Conservation (phyloP, 1,140 invertebrate genomes). For the Diorhabda carinulata region DNA sequence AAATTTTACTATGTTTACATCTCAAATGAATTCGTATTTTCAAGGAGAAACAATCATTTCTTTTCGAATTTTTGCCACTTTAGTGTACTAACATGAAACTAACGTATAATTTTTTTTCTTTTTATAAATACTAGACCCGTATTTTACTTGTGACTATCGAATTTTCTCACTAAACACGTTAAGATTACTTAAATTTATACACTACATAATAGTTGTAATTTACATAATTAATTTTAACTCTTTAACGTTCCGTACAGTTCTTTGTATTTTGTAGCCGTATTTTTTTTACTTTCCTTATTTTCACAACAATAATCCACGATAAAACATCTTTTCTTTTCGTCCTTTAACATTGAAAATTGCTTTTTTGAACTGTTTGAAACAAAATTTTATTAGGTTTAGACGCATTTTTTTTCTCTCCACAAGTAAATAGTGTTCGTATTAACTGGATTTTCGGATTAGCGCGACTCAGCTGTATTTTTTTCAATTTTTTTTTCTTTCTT, state of each 20-base stretch:
- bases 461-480: neutral
- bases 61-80: slow-evolving; percentile 5
- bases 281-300: slow-evolving; percentile 6
- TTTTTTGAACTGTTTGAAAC: slow-evolving; percentile 7
- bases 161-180: slow-evolving; percentile 7
- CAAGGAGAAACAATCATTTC: slow-evolving; percentile 1
- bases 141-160: slow-evolving; percentile 4
- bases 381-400: slow-evolving; percentile 6
- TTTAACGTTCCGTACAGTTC: slow-evolving; percentile 5
- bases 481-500: neutral
- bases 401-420: slow-evolving; percentile 5
- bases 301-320: slow-evolving; percentile 7
- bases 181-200: slow-evolving; percentile 7
- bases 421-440: slow-evolving; percentile 7
- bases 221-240: slow-evolving; percentile 2
- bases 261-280: slow-evolving; percentile 7
- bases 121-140: too few relatives aligned
- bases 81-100: slow-evolving; percentile 5
- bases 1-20: slow-evolving; percentile 7
- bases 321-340: slow-evolving; percentile 7
- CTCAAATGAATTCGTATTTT: slow-evolving; percentile 7
- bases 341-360: slow-evolving; percentile 7
- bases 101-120: too few relatives aligned
- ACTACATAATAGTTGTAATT: slow-evolving; percentile 6
- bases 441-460: slow-evolving; percentile 4